These are phyloP conservation scores for Chrysemys picta DNA, from an alignment of 2,113 vertebrate species.

Conservation along the genomic window DNA sequence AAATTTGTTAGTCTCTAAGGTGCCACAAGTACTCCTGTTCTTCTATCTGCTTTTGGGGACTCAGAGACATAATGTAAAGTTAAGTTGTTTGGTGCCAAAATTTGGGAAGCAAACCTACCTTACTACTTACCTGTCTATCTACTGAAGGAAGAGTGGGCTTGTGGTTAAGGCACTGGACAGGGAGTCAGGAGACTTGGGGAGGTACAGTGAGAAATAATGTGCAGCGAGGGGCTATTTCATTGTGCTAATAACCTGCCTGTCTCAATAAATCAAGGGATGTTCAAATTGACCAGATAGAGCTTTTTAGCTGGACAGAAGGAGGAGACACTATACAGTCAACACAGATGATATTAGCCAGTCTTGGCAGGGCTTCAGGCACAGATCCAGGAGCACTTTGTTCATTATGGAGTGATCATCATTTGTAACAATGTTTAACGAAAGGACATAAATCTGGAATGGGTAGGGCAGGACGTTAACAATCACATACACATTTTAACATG, in stretches of 20 bases:
- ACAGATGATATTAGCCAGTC: slow-evolving; percentile 64
- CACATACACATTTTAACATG: background rate
- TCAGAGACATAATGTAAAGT: background rate
- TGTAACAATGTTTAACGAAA: slow-evolving; percentile 9
- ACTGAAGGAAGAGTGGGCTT: accelerated
- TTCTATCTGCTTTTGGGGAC: background rate
- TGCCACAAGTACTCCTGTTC: too few relatives aligned
- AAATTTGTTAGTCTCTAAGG: too few relatives aligned
- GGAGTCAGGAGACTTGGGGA: background rate
- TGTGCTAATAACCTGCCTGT: accelerated
- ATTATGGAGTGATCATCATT: slow-evolving; percentile 58
- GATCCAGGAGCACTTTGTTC: slow-evolving; percentile 49
- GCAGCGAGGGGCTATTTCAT: background rate
- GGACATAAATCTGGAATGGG: background rate
- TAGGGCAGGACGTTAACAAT: slow-evolving; percentile 19
- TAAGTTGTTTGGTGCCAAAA: accelerated
- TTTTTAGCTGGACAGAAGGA: slow-evolving; percentile 46
- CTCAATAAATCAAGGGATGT: background rate
- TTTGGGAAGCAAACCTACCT: accelerated
- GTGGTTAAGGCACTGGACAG: background rate
- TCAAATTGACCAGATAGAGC: slow-evolving; percentile 39
- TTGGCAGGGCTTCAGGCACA: slow-evolving; percentile 67
- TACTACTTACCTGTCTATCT: background rate
- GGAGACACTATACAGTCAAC: slow-evolving; percentile 66
- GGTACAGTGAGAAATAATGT: accelerated